A percentile compares a stretch with the other conserved stretches of the same genome.
Evolutionary conservation across 2,888 invertebrate species (phyloP).

Genomic region (Dascillus cervinus): DNA sequence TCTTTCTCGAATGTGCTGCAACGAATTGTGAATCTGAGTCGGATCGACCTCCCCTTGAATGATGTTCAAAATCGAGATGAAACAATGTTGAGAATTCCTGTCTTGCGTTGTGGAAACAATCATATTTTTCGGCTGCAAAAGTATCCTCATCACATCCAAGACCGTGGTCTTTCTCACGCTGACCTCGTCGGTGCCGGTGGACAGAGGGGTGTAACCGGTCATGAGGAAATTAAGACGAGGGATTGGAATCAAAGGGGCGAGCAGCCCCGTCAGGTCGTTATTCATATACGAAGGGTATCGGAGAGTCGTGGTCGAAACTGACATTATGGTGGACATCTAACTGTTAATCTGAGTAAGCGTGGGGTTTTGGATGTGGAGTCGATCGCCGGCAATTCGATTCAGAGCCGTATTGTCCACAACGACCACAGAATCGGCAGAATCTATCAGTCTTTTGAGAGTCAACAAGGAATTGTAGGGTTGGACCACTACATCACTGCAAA

Average conservation of each 20-base stretch:
- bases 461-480: conserved; percentile 95
- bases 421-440: conserved; percentile 94
- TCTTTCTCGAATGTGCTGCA: conserved; percentile 89
- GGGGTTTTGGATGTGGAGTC: conserved; percentile 92
- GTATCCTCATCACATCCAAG: conserved; percentile 92
- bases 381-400: conserved; percentile 86
- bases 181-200: conserved; percentile 78
- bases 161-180: conserved; percentile 90
- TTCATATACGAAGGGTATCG: conserved; percentile 98
- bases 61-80: conserved; percentile 95
- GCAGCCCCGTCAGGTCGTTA: conserved; percentile 90
- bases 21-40: conserved; percentile 93
- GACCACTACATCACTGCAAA: conserved; percentile 82
- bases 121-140: conserved; percentile 98
- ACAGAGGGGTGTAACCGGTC: conserved; percentile 95
- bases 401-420: conserved; percentile 97
- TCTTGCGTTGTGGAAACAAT: conserved; percentile 96
- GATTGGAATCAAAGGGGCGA: conserved; percentile 93
- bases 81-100: conserved; percentile 82
- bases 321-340: conserved; percentile 97
- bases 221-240: conserved; percentile 97
- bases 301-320: conserved; percentile 91
- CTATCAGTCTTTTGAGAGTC: conserved; percentile 87
- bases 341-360: conserved; percentile 96
- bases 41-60: conserved; percentile 98